Conservation (phyloP, 2,797 vertebrate species). For the Falco berigora region DNA sequence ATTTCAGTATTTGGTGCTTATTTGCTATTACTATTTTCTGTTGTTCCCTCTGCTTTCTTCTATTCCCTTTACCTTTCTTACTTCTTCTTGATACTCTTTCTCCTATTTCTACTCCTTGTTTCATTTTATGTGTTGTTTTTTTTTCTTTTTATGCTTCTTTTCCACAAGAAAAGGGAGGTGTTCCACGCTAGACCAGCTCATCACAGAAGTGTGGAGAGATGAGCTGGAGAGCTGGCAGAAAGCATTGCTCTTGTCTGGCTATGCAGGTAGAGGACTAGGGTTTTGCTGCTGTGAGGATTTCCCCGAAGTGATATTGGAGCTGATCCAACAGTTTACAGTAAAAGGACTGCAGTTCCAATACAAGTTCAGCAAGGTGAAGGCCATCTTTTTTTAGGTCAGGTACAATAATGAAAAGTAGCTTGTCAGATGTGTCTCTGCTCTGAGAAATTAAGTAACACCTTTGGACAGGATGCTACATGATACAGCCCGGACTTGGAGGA, state of each 20-base stretch:
- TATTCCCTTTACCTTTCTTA: neutral
- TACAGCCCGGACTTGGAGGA: neutral
- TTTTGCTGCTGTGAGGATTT: slow-evolving; percentile 14
- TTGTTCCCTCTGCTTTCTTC: neutral
- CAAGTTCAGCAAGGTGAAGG: neutral
- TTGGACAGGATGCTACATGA: neutral
- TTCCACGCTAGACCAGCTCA: neutral
- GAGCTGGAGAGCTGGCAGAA: neutral
- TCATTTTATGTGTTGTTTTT: neutral
- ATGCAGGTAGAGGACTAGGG: neutral
- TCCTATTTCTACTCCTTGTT: neutral
- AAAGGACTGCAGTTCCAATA: slow-evolving; percentile 10
- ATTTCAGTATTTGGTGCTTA: neutral
- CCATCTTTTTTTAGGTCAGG: neutral
- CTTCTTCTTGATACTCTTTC: neutral
- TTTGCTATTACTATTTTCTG: neutral
- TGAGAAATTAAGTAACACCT: neutral
- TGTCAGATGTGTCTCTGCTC: neutral
- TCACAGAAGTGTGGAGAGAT: neutral
- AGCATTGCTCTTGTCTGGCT: neutral
- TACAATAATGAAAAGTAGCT: neutral
- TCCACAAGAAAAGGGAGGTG: neutral
- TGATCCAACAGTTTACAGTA: slow-evolving; percentile 45
- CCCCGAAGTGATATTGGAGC: slow-evolving; percentile 22
- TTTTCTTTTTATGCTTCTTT: neutral